Evolutionary conservation across 2,113 vertebrate species (phyloP).

Genomic region (Rhabdornis inornatus): DNA sequence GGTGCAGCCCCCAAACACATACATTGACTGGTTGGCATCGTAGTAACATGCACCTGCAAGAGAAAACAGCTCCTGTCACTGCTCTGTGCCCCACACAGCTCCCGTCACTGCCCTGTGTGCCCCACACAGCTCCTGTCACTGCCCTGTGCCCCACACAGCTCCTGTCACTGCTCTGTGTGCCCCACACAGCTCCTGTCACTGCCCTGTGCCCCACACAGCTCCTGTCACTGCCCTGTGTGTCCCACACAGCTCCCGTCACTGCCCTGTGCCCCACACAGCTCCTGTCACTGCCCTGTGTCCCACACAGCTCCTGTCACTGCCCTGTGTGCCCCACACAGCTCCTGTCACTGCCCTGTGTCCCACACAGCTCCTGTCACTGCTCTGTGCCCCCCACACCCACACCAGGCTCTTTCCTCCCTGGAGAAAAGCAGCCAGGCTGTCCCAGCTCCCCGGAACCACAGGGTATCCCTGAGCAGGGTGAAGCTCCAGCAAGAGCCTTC

Average conservation of each 20-base stretch:
- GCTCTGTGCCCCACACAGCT: background rate
- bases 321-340: background rate
- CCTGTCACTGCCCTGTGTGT: background rate
- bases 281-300: background rate
- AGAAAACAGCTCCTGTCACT: background rate
- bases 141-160: background rate
- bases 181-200: background rate
- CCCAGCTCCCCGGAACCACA: accelerated
- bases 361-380: background rate
- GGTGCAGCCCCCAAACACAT: slow-evolving; percentile 97
- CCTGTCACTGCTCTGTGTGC: background rate
- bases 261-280: background rate
- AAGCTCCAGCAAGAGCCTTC: background rate
- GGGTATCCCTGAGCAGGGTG: background rate
- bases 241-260: background rate
- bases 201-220: background rate
- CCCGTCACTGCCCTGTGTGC: background rate
- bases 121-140: background rate
- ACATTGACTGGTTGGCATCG: slow-evolving; percentile 97
- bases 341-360: background rate
- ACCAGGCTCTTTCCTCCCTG: background rate
- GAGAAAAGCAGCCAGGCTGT: background rate
- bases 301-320: background rate
- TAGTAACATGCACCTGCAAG: slow-evolving; percentile 93
- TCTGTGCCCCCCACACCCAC: background rate